Conservation (phyloP, 2,113 vertebrate genomes). For the Coreoperca whiteheadi region DNA sequence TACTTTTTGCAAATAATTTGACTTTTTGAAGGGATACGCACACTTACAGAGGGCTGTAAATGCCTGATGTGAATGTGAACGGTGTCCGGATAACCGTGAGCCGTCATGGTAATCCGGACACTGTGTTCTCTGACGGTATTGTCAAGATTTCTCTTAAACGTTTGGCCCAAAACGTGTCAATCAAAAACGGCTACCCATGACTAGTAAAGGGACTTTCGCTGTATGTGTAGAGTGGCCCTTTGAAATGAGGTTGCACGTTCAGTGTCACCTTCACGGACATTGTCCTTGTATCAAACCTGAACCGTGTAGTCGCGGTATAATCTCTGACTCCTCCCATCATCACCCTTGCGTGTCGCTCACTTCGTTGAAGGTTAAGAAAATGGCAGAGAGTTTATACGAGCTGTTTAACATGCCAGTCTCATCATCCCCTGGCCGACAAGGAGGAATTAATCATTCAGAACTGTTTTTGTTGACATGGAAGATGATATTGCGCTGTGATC, state of each 20-base stretch:
- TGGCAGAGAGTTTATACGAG: constrained; percentile 10
- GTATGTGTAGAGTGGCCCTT: not conserved
- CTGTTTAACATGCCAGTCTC: constrained; percentile 61
- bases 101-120: too few species aligned
- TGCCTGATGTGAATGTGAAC: too few species aligned
- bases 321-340: not conserved
- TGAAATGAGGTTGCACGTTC: constrained; percentile 12
- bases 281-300: constrained; percentile 9
- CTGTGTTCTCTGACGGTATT: too few species aligned
- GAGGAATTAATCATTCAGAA: constrained; percentile 32
- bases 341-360: accelerated
- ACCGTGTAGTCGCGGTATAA: not conserved
- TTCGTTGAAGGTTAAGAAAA: constrained; percentile 51
- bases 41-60: too few species aligned
- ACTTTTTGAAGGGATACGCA: too few species aligned
- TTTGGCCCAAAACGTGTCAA: too few species aligned
- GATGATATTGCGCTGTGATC: constrained; percentile 30
- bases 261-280: not conserved
- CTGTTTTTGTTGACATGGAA: constrained; percentile 32
- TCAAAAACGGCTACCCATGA: too few species aligned
- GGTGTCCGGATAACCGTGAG: too few species aligned
- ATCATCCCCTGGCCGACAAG: not conserved
- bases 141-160: too few species aligned
- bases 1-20: too few species aligned
- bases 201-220: not conserved